Evolutionary conservation across 2,888 invertebrate genomes (phyloP).

Genomic region (Omphaloscelis lunosa): DNA sequence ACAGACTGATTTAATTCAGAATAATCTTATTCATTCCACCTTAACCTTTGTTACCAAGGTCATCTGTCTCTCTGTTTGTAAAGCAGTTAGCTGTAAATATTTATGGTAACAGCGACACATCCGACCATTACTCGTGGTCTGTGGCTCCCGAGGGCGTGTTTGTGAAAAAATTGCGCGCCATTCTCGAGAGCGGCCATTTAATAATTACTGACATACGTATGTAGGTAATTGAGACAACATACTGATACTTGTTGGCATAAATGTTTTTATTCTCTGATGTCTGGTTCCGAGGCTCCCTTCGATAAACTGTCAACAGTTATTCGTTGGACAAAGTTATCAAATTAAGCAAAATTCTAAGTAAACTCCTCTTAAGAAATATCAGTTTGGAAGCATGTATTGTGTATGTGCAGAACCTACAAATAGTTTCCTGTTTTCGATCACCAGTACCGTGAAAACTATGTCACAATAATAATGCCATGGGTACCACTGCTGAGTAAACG

Average conservation of each 20-base stretch:
- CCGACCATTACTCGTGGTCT: conserved; percentile 34
- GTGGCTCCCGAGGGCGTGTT: conserved; percentile 50
- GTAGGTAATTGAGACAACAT: conserved; percentile 19
- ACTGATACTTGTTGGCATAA: neutral
- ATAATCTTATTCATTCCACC: neutral
- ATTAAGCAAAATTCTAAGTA: too few species aligned
- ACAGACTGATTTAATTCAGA: neutral
- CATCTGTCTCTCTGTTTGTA: conserved; percentile 22
- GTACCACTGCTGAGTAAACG: too few species aligned
- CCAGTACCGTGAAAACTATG: too few species aligned
- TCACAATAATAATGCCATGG: too few species aligned
- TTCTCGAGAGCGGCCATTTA: conserved; percentile 39
- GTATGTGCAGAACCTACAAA: too few species aligned
- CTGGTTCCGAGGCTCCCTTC: neutral
- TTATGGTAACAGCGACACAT: conserved; percentile 33
- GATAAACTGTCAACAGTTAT: too few species aligned
- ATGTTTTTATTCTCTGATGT: neutral
- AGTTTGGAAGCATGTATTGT: too few species aligned
- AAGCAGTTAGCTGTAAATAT: conserved; percentile 50
- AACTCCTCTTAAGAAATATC: too few species aligned
- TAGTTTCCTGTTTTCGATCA: too few species aligned
- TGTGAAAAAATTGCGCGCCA: conserved; percentile 52
- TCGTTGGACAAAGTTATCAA: too few species aligned
- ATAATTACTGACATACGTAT: conserved; percentile 32
- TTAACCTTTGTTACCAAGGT: conserved; percentile 13